Evolutionary conservation across 2,888 invertebrate genomes (phyloP).

Genomic region (Leptinotarsa juncta): DNA sequence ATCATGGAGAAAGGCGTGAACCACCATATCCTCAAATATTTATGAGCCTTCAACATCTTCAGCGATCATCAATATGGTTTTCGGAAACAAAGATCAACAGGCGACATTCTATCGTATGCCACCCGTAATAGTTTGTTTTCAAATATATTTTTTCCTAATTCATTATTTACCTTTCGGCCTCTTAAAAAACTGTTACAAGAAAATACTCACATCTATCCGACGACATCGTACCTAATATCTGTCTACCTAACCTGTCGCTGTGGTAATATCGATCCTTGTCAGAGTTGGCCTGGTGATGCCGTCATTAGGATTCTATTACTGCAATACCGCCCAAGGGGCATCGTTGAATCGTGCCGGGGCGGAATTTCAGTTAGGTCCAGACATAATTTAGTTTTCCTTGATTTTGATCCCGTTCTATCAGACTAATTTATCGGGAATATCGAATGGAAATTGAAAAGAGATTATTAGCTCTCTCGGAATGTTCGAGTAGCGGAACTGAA

Average conservation of each 20-base stretch:
- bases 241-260: neutral
- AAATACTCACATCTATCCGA: neutral
- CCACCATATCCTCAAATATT: too few relatives aligned
- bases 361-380: slow-evolving; percentile 21
- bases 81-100: too few relatives aligned
- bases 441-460: slow-evolving; percentile 28
- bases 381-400: slow-evolving; percentile 24
- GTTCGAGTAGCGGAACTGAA: slow-evolving; percentile 1
- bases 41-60: too few relatives aligned
- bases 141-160: too few relatives aligned
- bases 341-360: slow-evolving; percentile 19
- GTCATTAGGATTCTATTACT: slow-evolving; percentile 27
- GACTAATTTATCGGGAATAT: slow-evolving; percentile 26
- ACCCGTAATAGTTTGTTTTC: too few relatives aligned
- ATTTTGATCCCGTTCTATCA: slow-evolving; percentile 24
- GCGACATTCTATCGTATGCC: too few relatives aligned
- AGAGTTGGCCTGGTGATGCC: slow-evolving; percentile 19
- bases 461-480: slow-evolving; percentile 22
- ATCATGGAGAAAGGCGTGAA: too few relatives aligned
- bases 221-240: neutral
- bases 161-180: too few relatives aligned
- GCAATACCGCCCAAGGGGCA: slow-evolving; percentile 21
- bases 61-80: too few relatives aligned
- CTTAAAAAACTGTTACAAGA: neutral
- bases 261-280: slow-evolving; percentile 11